A percentile compares a stretch with the other conserved stretches of the same genome.
phyloP scores from a whole-genome alignment of 2,113 vertebrate genomes.

The Cariama cristata region DNA sequence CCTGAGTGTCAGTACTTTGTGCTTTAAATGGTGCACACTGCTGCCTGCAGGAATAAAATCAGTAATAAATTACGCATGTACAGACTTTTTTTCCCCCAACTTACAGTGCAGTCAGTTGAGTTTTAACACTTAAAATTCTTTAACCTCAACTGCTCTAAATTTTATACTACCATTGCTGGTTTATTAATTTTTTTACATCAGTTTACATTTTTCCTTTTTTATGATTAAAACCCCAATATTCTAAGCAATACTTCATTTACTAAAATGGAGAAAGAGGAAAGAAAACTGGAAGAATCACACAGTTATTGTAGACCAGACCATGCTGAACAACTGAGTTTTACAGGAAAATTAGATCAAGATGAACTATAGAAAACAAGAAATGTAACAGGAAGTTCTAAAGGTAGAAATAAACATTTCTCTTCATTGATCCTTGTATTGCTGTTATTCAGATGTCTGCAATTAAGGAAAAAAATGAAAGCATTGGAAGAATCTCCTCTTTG shows the following conservation, averaged over 20 bases:
- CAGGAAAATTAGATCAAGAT: too few relatives aligned
- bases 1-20: not conserved
- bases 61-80: not conserved
- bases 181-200: not conserved
- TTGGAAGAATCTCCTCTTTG: constrained; percentile 69
- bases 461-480: constrained; percentile 71
- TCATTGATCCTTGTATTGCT: not conserved
- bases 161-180: fast-evolving
- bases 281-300: not conserved
- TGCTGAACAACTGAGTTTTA: too few relatives aligned
- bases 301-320: not conserved
- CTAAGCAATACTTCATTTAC: not conserved
- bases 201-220: not conserved
- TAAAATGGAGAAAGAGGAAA: not conserved
- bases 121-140: not conserved
- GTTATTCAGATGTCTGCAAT: constrained; percentile 65
- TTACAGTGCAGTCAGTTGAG: not conserved
- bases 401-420: not conserved
- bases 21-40: not conserved
- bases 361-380: not conserved
- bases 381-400: not conserved
- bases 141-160: not conserved
- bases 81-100: too few relatives aligned
- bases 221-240: fast-evolving
- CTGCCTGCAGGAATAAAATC: not conserved